Conservation (phyloP, 2,797 vertebrate species). For the Smutsia gigantea region DNA sequence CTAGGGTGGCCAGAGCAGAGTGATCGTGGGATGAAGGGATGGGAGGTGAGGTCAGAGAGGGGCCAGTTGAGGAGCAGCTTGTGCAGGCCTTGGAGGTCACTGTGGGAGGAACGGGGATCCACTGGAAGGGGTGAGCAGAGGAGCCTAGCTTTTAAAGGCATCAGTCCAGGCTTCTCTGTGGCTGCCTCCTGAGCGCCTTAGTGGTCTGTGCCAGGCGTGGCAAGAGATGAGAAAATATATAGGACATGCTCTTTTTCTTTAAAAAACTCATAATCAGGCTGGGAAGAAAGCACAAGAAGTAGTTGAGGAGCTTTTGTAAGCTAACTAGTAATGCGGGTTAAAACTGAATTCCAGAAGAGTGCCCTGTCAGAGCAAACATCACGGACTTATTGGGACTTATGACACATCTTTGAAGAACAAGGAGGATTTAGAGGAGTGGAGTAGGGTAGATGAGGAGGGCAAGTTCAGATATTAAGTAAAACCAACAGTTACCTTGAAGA, state of each 20-base stretch:
- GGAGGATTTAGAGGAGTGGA: constrained; percentile 9
- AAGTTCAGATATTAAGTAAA: not conserved
- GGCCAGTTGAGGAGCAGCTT: not conserved
- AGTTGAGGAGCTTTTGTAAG: not conserved
- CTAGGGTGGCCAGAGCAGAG: not conserved
- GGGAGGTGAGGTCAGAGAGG: not conserved
- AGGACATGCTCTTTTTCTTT: not conserved
- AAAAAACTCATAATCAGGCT: not conserved
- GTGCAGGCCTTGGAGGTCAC: not conserved
- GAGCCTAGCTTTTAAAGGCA: not conserved
- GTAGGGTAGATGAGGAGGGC: not conserved
- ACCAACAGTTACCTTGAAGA: not conserved
- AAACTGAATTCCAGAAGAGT: not conserved
- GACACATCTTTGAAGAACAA: constrained; percentile 32
- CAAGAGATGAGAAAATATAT: not conserved
- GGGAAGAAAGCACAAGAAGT: constrained; percentile 1
- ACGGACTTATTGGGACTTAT: not conserved
- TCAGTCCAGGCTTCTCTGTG: not conserved
- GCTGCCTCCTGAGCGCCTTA: not conserved
- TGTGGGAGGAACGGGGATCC: not conserved
- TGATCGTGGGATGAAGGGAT: not conserved
- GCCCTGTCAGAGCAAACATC: not conserved
- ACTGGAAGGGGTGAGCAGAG: not conserved
- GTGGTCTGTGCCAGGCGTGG: not conserved
- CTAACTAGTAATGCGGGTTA: not conserved